Conservation (phyloP, 1,140 invertebrate species). For the Ceratina australensis region DNA sequence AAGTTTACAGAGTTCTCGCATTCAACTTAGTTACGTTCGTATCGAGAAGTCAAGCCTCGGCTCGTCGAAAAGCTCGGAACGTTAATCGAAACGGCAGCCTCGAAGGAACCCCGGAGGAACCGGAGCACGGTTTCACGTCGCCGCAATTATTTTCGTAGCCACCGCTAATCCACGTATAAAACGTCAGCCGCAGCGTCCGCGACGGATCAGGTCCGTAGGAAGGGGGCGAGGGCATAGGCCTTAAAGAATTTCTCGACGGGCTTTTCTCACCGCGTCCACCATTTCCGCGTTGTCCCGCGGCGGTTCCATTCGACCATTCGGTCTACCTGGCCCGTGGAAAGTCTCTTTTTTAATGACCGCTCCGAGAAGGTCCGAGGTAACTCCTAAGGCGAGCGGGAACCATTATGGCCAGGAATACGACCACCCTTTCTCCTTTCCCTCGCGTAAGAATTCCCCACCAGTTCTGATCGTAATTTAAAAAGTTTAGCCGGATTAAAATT, state of each 20-base stretch:
- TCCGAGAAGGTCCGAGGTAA: slow-evolving; percentile 11
- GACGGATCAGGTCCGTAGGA: not conserved
- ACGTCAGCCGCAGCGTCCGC: not conserved
- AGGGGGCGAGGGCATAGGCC: not conserved
- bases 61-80: too few species aligned
- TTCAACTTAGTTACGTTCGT: too few species aligned
- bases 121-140: not conserved
- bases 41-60: too few species aligned
- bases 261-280: slow-evolving; percentile 6
- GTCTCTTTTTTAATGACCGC: slow-evolving; percentile 45
- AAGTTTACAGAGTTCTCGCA: not conserved
- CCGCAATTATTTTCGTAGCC: slow-evolving; percentile 27
- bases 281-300: slow-evolving; percentile 18
- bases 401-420: slow-evolving; percentile 33
- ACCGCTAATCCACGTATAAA: not conserved
- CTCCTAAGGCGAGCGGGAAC: slow-evolving; percentile 25
- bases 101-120: too few species aligned
- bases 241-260: slow-evolving; percentile 28
- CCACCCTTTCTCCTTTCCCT: slow-evolving; percentile 29
- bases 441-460: not conserved
- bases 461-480: slow-evolving; percentile 64
- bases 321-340: slow-evolving; percentile 25
- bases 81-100: not conserved
- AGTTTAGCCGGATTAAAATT: slow-evolving; percentile 68
- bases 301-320: slow-evolving; percentile 30